These are phyloP conservation scores for Pogoniulus pusillus DNA, from an alignment of 2,797 vertebrate genomes.

Conservation along the genomic window DNA sequence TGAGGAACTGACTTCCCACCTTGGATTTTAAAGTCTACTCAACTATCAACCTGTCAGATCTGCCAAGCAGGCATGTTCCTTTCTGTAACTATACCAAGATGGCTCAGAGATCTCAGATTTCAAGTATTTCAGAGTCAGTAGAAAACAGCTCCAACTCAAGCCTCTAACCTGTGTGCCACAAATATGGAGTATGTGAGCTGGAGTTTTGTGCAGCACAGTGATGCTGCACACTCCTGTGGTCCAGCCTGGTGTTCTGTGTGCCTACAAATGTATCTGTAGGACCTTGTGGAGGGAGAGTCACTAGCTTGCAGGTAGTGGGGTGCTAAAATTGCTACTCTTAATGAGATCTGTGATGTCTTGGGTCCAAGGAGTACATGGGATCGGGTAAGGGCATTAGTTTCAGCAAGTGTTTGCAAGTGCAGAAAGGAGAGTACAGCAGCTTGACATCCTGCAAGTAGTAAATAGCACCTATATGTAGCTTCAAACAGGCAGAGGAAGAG, in stretches of 20 bases:
- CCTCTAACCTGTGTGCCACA: fast-evolving
- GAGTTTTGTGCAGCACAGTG: not conserved
- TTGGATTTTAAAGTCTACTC: not conserved
- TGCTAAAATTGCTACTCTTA: not conserved
- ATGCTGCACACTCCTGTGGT: not conserved
- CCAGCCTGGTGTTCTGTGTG: not conserved
- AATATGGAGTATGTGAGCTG: not conserved
- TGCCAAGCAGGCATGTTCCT: not conserved
- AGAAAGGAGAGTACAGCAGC: not conserved
- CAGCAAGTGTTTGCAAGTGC: not conserved
- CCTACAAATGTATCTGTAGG: fast-evolving
- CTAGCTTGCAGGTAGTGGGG: not conserved
- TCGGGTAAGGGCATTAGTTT: not conserved
- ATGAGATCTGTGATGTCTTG: not conserved
- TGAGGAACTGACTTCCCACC: not conserved
- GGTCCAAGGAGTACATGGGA: not conserved
- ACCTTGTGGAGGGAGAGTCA: not conserved
- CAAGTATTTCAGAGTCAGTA: not conserved
- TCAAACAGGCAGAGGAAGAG: not conserved
- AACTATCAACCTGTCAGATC: not conserved
- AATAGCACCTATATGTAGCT: not conserved
- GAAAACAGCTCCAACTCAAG: not conserved
- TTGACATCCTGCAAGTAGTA: not conserved
- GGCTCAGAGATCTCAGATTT: not conserved
- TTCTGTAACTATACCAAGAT: fast-evolving